Evolutionary conservation across 2,888 invertebrate genomes (phyloP), one percentile per base, ranked within the genome.

Genomic region (Ophion obscuratus): DNA sequence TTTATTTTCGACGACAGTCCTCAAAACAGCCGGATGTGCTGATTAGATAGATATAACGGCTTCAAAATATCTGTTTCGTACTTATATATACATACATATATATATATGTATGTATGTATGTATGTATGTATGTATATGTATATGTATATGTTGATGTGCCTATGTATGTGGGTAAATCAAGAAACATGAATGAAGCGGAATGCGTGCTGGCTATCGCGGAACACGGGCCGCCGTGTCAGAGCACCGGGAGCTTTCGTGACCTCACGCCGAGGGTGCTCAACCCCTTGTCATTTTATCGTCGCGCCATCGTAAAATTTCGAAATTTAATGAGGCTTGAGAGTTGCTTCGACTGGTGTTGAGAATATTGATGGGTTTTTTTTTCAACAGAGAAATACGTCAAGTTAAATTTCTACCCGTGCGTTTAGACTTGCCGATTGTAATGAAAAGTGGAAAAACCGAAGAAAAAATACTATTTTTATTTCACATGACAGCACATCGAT

Each of bases 141-240:
- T 14, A 14, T 47, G 4, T 47, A 14, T 36, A 20, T 47, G 20
- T 64, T 47, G 27, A n/a, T 53, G 62, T 36, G 47, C 24, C 31
- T n/a, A 67, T 59, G 79, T 70, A 47, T 71, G 40, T 64, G 70
- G 62, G 83, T 81, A 81, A 89, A 92, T 91, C 91, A 90, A 92
- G 92, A 93, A 92, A 91, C 92, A 92, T 93, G 93, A 93, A 93
- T 93, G 93, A 91, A 93, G 90, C 92, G 91, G 91, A 92, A 92
- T 93, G 93, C 93, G 92, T 92, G 93, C 89, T 89, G 92, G 92
- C 92, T 93, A 93, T 93, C 92, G 92, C 92, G 89, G 83, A 81
- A 81, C 81, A 70, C 91, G 89, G 89, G 90, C 90, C 24, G 61
- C 47, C 91, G 88, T 91, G 92, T 91, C 90, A 89, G 91, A 74